These are phyloP conservation scores for Mythimna impura DNA, from an alignment of 2,888 invertebrate genomes.

Conservation along the genomic window DNA sequence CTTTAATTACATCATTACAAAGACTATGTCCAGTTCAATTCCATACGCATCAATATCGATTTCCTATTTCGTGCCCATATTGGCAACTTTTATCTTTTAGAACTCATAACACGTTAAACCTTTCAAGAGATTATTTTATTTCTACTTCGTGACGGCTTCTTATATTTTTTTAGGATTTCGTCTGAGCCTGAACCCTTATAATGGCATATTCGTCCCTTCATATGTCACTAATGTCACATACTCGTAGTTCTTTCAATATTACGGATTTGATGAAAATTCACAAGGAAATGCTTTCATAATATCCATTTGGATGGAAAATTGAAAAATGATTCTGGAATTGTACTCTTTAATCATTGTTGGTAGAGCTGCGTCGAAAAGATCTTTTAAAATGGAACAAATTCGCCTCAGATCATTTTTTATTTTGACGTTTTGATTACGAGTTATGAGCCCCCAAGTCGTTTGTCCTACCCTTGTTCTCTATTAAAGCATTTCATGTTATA, in stretches of 20 bases:
- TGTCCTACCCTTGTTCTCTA: conserved; percentile 44
- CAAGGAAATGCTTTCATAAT: conserved; percentile 49
- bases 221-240: conserved; percentile 50
- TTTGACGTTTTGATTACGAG: conserved; percentile 61
- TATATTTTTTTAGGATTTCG: conserved; percentile 60
- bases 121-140: conserved; percentile 55
- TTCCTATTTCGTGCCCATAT: conserved; percentile 13
- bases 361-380: conserved; percentile 32
- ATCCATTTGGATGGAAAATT: conserved; percentile 26
- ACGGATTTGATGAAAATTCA: conserved; percentile 45
- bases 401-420: conserved; percentile 59
- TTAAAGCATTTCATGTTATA: conserved; percentile 41
- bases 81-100: conserved; percentile 30
- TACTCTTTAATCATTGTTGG: conserved; percentile 38
- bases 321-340: conserved; percentile 30
- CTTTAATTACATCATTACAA: conserved; percentile 32
- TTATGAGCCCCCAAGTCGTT: conserved; percentile 51
- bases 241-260: conserved; percentile 45
- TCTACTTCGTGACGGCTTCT: conserved; percentile 28
- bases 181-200: conserved; percentile 50
- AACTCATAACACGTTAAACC: conserved; percentile 41
- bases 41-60: conserved; percentile 9
- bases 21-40: conserved; percentile 10
- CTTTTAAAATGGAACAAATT: conserved; percentile 57
- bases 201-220: conserved; percentile 56